Percentiles rank a stretch among this genome's conserved stretches.
Evolutionary conservation across 1,140 invertebrate species (phyloP).

Genomic region (Marisa cornuarietis): DNA sequence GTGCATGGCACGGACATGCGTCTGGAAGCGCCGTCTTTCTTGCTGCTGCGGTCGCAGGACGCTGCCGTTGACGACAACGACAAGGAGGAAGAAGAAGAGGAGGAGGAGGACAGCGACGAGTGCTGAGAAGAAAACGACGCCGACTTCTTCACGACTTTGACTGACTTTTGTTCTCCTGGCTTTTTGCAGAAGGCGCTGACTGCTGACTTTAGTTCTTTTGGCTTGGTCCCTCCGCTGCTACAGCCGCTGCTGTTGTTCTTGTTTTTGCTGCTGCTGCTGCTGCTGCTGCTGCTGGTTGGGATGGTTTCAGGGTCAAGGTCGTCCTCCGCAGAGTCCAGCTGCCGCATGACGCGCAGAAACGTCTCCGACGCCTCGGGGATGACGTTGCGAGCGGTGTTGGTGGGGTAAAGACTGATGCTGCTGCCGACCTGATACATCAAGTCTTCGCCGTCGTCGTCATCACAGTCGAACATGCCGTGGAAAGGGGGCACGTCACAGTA

Average conservation of each 20-base stretch:
- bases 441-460: not conserved
- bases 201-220: not conserved
- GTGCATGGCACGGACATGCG: conserved; percentile 21
- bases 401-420: not conserved
- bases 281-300: not conserved
- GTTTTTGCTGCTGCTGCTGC: too few species aligned
- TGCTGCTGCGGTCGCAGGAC: not conserved
- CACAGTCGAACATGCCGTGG: conserved; percentile 10
- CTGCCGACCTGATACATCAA: not conserved
- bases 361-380: conserved; percentile 22
- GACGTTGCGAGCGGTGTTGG: not conserved
- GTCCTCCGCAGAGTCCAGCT: conserved; percentile 10
- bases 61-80: not conserved
- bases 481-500: not conserved
- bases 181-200: too few species aligned
- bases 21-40: not conserved
- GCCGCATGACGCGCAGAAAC: conserved; percentile 10
- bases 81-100: not conserved
- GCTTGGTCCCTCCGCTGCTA: too few species aligned
- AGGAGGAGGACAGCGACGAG: not conserved
- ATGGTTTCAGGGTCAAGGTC: not conserved
- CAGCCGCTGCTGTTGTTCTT: not conserved
- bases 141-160: conserved; percentile 18
- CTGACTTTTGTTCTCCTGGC: not conserved
- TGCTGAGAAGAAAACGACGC: conserved; percentile 9